Conservation (phyloP, 2,888 invertebrate species). For the Zaprionus obscuricornis region DNA sequence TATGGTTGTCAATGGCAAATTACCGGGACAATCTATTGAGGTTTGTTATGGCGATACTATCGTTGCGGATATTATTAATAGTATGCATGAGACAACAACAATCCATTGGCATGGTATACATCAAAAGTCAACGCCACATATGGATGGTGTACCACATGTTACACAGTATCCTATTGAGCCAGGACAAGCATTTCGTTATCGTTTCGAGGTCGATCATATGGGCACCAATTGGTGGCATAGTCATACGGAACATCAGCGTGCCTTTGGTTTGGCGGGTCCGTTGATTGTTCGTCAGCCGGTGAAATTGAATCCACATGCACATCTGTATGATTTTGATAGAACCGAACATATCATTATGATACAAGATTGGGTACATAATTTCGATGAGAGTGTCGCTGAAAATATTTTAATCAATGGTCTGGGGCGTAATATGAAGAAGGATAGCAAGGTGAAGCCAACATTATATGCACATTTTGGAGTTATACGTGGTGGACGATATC, state of each 20-base stretch:
- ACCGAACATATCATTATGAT: slow-evolving; percentile 77
- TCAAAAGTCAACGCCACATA: slow-evolving; percentile 74
- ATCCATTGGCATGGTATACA: slow-evolving; percentile 82
- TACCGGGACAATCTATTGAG: slow-evolving; percentile 77
- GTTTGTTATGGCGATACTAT: slow-evolving; percentile 80
- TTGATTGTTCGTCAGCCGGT: slow-evolving; percentile 69
- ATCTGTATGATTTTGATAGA: slow-evolving; percentile 76
- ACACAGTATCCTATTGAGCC: slow-evolving; percentile 81
- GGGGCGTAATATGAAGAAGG: slow-evolving; percentile 67
- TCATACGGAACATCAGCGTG: slow-evolving; percentile 78
- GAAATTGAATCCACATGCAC: slow-evolving; percentile 64
- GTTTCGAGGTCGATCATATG: slow-evolving; percentile 73
- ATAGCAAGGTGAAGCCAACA: slow-evolving; percentile 51
- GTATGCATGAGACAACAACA: slow-evolving; percentile 77
- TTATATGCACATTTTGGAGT: slow-evolving; percentile 73
- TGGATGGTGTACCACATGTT: slow-evolving; percentile 81
- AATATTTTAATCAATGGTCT: slow-evolving; percentile 78
- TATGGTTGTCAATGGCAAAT: slow-evolving; percentile 76
- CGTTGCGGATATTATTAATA: slow-evolving; percentile 79
- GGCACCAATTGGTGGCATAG: slow-evolving; percentile 82
- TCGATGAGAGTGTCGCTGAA: slow-evolving; percentile 66
- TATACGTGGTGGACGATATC: slow-evolving; percentile 77
- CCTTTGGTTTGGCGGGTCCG: slow-evolving; percentile 76
- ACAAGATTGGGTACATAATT: slow-evolving; percentile 80
- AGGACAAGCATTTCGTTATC: slow-evolving; percentile 79